A percentile compares a stretch with the other conserved stretches of the same genome.
phyloP scores from a whole-genome alignment of 1,140 invertebrate genomes.

The Ceratina australensis region DNA sequence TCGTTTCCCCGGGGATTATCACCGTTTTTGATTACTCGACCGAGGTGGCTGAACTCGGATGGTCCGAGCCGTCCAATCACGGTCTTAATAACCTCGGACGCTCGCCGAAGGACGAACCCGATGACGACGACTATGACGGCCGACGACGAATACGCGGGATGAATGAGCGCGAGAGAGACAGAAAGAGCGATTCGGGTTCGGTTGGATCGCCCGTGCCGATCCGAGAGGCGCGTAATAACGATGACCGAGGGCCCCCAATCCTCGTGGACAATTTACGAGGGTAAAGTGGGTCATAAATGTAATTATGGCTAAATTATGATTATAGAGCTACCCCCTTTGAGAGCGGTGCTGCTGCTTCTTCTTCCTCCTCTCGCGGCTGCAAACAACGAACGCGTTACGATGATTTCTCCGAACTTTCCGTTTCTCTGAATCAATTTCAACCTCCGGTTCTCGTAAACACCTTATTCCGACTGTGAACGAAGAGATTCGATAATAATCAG shows the following conservation, averaged over 20 bases:
- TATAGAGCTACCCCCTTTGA: slow-evolving; percentile 71
- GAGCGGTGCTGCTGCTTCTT: no score
- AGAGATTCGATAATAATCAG: no score
- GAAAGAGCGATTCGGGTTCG: slow-evolving; percentile 29
- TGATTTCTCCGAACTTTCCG: background rate
- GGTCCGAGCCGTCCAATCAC: slow-evolving; percentile 56
- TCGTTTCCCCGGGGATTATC: slow-evolving; percentile 60
- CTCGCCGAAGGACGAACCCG: slow-evolving; percentile 47
- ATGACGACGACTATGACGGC: slow-evolving; percentile 32
- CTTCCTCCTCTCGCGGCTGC: slow-evolving; percentile 28
- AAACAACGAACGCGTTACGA: background rate
- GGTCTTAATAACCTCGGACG: slow-evolving; percentile 61
- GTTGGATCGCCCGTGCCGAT: slow-evolving; percentile 53
- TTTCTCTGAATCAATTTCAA: background rate
- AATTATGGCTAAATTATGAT: slow-evolving; percentile 78
- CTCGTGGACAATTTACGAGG: slow-evolving; percentile 76
- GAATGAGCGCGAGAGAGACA: slow-evolving; percentile 5
- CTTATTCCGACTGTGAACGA: no score
- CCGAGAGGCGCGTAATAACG: slow-evolving; percentile 63
- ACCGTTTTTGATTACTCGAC: slow-evolving; percentile 54
- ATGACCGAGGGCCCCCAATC: slow-evolving; percentile 51
- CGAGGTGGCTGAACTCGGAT: slow-evolving; percentile 54
- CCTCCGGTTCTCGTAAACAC: no score
- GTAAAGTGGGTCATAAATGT: slow-evolving; percentile 78
- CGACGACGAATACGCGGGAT: slow-evolving; percentile 23